Base-by-base conservation (phyloP, 1,140 invertebrate species). In the Zaprionus lachaisei region DNA sequence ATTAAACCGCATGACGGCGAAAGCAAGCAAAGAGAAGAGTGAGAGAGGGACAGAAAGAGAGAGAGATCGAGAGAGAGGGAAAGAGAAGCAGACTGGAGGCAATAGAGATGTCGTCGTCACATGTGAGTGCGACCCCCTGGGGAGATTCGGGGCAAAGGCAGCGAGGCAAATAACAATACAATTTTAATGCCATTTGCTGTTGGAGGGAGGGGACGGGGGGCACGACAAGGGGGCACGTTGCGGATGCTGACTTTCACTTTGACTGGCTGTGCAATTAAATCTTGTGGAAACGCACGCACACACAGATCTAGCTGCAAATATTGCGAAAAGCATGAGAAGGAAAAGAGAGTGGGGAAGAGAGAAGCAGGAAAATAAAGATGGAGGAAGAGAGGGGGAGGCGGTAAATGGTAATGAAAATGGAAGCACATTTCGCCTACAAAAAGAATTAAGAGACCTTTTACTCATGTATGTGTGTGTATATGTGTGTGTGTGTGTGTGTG, bases 81-180 rank as follows among this genome's bases (percentile, higher is more conserved):
- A n/a, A n/a, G 38, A 5, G 4, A 41, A 34, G 41, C 37, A 9
- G 37, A 38, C 37, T 38, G 37, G 37, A 4, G 37, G 41, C 15
- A 17, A 47, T n/a, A 47, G 41, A 47, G 41, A 47, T n/a, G 41
- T 17, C 31, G 31, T 34, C 31, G 15, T 37, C n/a, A 17, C 26
- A 49, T 49, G 58, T 14, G 44, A 26, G 41, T 44, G 41, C 41
- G 15, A 34, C 41, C 41, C 41, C 41, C 41, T 44, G 47, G 15
- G 38, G 54, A 55, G 58, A 11, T 34, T 14, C 49, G 20, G 47
- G 67, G 67, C 41, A 44, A 7, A n/a, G 65, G 68, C 67, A 80
- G 68, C 70, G 62, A 82, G 37, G 72, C 83, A 86, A 77, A 86
- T 86, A 86, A 86, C 80, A 87, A 83, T 89, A 87, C 84, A 83